Evolutionary conservation across 2,888 invertebrate species (phyloP).

Genomic region (Campoplex nolae): DNA sequence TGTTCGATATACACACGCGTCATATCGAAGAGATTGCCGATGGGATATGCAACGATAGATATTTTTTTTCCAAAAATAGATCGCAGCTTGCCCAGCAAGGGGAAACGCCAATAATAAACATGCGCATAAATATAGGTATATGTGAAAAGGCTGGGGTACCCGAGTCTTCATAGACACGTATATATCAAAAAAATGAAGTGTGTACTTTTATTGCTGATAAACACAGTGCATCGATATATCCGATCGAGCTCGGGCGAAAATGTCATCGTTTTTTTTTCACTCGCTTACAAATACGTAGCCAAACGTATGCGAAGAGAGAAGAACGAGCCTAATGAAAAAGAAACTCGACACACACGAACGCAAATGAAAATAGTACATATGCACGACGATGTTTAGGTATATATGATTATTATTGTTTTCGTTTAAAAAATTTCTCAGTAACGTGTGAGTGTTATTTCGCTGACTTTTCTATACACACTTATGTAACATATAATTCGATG

Average conservation of each 20-base stretch:
- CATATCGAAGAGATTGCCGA: constrained; percentile 7
- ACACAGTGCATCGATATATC: constrained; percentile 37
- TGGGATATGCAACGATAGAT: constrained; percentile 20
- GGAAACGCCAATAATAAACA: constrained; percentile 70
- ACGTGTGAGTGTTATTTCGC: background rate
- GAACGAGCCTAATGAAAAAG: background rate
- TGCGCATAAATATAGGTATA: constrained; percentile 13
- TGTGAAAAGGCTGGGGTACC: background rate
- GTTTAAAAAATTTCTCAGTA: background rate
- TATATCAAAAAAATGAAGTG: background rate
- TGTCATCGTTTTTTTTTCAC: constrained; percentile 28
- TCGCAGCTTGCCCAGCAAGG: constrained; percentile 51
- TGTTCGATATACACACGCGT: constrained; percentile 2
- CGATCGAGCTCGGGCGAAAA: constrained; percentile 42
- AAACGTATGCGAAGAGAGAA: background rate
- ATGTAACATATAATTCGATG: constrained; percentile 40
- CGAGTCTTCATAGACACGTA: constrained; percentile 2
- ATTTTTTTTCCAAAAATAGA: constrained; percentile 66
- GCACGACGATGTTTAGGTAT: background rate
- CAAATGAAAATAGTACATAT: background rate
- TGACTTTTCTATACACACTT: constrained; percentile 28
- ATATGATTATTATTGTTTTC: background rate
- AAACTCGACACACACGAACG: background rate
- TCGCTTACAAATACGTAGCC: background rate
- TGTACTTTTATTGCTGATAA: constrained; percentile 31